These are phyloP conservation scores for Ascidia mentula DNA, from an alignment of 23 tunicate species.

Conservation along the genomic window DNA sequence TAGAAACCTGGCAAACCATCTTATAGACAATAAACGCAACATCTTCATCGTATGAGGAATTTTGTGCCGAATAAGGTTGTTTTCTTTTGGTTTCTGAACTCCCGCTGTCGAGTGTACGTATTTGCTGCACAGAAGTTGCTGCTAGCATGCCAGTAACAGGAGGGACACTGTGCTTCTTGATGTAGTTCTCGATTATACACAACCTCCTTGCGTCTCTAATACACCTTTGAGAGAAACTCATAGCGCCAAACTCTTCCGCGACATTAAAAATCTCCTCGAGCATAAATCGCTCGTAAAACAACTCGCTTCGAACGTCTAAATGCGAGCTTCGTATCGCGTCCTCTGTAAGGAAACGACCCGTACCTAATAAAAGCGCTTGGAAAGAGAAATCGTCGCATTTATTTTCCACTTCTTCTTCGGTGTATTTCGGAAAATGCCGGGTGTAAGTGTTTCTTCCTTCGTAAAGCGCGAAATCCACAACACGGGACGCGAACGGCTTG, in stretches of 20 bases:
- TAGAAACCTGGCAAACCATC: slow-evolving; percentile 31
- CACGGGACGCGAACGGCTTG: slow-evolving; percentile 44
- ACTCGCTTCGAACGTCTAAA: slow-evolving; percentile 53
- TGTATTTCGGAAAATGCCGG: slow-evolving; percentile 23
- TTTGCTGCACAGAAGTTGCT: not conserved
- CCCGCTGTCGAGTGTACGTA: not conserved
- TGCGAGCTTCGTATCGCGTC: slow-evolving; percentile 27
- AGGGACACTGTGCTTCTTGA: not conserved
- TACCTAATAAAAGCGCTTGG: slow-evolving; percentile 26
- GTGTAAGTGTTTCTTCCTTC: slow-evolving; percentile 39
- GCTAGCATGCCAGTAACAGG: not conserved
- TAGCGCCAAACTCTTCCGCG: slow-evolving; percentile 26
- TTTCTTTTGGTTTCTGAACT: not conserved
- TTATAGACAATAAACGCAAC: slow-evolving; percentile 28
- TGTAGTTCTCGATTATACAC: slow-evolving; percentile 43
- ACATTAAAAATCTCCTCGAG: slow-evolving; percentile 15
- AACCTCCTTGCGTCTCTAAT: slow-evolving; percentile 38
- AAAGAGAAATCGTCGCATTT: slow-evolving; percentile 39
- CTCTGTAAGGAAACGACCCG: slow-evolving; percentile 33
- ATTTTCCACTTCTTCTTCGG: slow-evolving; percentile 42
- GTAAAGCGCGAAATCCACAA: slow-evolving; percentile 37
- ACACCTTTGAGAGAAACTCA: slow-evolving; percentile 9
- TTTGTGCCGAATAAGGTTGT: not conserved
- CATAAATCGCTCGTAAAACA: slow-evolving; percentile 11
- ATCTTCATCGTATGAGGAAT: slow-evolving; percentile 15